Evolutionary conservation across 2,888 invertebrate genomes (phyloP), one percentile per base, ranked within the genome.

Genomic region (Melangyna quadrimaculata): DNA sequence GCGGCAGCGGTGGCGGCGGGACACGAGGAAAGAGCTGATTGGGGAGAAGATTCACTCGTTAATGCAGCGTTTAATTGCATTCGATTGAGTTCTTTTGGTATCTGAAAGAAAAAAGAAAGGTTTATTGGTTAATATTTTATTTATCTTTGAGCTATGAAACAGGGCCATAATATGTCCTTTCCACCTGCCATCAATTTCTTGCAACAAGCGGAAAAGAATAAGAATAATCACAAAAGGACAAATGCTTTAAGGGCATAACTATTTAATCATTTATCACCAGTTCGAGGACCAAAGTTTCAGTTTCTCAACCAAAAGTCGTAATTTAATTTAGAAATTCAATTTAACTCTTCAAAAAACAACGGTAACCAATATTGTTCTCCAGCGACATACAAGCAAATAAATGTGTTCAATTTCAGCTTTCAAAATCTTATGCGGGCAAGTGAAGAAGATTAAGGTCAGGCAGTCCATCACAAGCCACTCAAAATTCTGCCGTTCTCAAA

Each of bases 21-120:
- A 81, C 51, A 78, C 70, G 87, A 84, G 83, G 79, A 73, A 22
- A 70, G 48, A 35, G 65, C 86, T 78, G 53, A 57, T 70, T 70
- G 81, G 81, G 81, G 77, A 73, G 83, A 74, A 53, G 59, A 37
- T 78, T 53, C 67, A 71, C 22, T 29, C 19, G 65, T 78, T 70
- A 48, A 61, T 87, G 24, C 87, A 78, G 65, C 78, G 86, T 86
- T 86, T 51, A 81, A 77, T 86, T 86, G 86, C 86, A 86, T 86
- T 86, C 86, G 86, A 72, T 86, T 69, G 86, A 83, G 77, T 78
- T 87, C 74, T 88, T 84, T 88, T 88, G 87, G 35, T 82, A 59
- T 78, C 86, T 87, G 70, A 88, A 89, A 88, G 87, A 89, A 89
- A 0, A 70, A 51, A 90, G 89, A 89, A 90, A 29, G n/a, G 7